Evolutionary conservation across 2,113 vertebrate species (phyloP), one percentile per base, ranked within the genome.

Genomic region (Oryzias celebensis): DNA sequence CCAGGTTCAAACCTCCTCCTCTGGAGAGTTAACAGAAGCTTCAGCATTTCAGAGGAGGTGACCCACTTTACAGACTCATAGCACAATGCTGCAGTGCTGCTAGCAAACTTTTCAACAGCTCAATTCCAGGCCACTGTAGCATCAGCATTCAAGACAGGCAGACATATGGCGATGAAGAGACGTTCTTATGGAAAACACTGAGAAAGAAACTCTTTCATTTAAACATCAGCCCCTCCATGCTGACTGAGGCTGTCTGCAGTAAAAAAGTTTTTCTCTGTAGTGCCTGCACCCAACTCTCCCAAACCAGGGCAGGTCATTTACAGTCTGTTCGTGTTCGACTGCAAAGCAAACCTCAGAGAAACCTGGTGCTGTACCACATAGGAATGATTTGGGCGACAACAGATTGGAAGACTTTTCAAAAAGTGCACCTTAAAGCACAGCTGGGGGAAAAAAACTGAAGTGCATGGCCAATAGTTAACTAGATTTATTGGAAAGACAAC

Each of bases 1-100:
- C 68, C 58, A 59, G 75, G 59, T 58, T 31, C 52, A 52, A 63
- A 46, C 44, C 23, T 0, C 36, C 53, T 73, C 68, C 71, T 73
- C 62, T 49, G 71, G 26, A 79, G 74, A 77, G 78, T 8, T 24
- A 69, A 68, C 46, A 41, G 44, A 52, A 74, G 80, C 58, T 66
- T 52, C 65, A 56, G 44, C 42, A 49, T 58, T 48, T 22, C 31
- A 61, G 58, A 73, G 61, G 47, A 59, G 57, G 60, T 88, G 86
- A 90, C 87, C 84, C 82, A 89, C 67, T 90, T 87, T 68, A 82
- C 52, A 77, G 73, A 62, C 69, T 62, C 47, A 22, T 58, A 67
- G 62, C 73, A 75, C 59, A 79, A 75, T 58, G 46, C 82, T 73
- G 69, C 73, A 72, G 57, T 58, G 59, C 68, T 65, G 43, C 75